phyloP scores from a whole-genome alignment of 2,797 vertebrate genomes.

The Chelon labrosus region DNA sequence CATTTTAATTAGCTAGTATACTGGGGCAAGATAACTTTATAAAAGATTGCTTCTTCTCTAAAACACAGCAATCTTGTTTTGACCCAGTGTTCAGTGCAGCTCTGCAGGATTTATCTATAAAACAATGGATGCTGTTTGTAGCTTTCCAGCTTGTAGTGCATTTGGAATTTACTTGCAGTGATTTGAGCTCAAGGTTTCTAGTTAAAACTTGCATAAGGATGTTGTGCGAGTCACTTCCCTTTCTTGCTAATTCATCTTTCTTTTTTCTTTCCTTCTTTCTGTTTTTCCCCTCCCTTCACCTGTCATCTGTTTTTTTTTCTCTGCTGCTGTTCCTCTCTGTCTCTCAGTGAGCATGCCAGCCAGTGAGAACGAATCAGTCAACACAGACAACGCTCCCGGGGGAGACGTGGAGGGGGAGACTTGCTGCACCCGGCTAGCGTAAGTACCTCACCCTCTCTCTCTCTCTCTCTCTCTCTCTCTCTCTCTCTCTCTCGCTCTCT shows the following conservation, averaged over 20 bases:
- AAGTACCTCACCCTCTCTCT: slow-evolving; percentile 81
- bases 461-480: neutral
- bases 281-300: slow-evolving; percentile 23
- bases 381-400: slow-evolving; percentile 95
- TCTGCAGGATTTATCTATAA: neutral
- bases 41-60: neutral
- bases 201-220: neutral
- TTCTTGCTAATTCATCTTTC: slow-evolving; percentile 41
- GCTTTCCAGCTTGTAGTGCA: neutral
- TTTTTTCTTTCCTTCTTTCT: slow-evolving; percentile 11
- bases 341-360: slow-evolving; percentile 97
- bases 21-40: slow-evolving; percentile 2
- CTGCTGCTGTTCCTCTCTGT: slow-evolving; percentile 29
- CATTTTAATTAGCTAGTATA: slow-evolving; percentile 35
- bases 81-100: slow-evolving; percentile 1
- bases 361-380: slow-evolving; percentile 98
- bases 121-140: slow-evolving; percentile 2
- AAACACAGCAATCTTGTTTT: neutral
- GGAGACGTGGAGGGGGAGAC: slow-evolving; percentile 96
- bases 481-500: neutral
- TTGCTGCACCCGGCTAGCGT: slow-evolving; percentile 96
- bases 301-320: slow-evolving; percentile 25
- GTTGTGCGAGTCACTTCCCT: slow-evolving; percentile 5
- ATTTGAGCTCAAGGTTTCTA: slow-evolving; percentile 18
- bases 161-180: neutral